These are phyloP conservation scores for Metallyticus violacea DNA, from an alignment of 2,888 invertebrate genomes.

Conservation along the genomic window DNA sequence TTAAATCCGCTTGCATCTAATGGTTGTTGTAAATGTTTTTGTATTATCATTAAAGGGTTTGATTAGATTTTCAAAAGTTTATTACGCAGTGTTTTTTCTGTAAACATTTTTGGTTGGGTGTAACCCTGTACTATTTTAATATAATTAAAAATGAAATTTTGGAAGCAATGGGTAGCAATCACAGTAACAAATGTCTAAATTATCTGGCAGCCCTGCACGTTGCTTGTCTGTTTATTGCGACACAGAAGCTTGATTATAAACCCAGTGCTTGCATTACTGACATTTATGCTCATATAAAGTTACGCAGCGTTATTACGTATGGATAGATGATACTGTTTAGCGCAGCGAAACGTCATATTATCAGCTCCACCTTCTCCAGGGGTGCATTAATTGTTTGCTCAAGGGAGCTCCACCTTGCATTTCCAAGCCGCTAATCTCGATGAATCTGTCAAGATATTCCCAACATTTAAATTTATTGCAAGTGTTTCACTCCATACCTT, in stretches of 20 bases:
- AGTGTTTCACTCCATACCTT: not conserved
- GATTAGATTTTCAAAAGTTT: too few species aligned
- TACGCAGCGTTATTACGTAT: not conserved
- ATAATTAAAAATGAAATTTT: too few species aligned
- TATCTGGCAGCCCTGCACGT: too few species aligned
- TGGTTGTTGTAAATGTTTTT: too few species aligned
- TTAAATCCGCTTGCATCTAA: too few species aligned
- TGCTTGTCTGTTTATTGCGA: not conserved
- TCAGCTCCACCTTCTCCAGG: not conserved
- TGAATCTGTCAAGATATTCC: not conserved
- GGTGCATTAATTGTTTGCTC: not conserved
- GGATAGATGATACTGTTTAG: not conserved
- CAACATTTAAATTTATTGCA: not conserved
- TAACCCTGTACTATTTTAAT: too few species aligned
- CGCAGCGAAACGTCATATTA: not conserved
- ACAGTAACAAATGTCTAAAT: too few species aligned
- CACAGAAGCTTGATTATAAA: too few species aligned
- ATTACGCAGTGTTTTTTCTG: too few species aligned
- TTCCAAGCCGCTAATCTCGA: not conserved
- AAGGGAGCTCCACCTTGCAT: not conserved
- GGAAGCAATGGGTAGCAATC: too few species aligned
- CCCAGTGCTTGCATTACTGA: not conserved
- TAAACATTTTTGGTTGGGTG: too few species aligned
- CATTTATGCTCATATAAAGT: not conserved
- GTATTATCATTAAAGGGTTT: too few species aligned